Conservation (phyloP, 2,888 invertebrate species). For the Agrotis clavis region DNA sequence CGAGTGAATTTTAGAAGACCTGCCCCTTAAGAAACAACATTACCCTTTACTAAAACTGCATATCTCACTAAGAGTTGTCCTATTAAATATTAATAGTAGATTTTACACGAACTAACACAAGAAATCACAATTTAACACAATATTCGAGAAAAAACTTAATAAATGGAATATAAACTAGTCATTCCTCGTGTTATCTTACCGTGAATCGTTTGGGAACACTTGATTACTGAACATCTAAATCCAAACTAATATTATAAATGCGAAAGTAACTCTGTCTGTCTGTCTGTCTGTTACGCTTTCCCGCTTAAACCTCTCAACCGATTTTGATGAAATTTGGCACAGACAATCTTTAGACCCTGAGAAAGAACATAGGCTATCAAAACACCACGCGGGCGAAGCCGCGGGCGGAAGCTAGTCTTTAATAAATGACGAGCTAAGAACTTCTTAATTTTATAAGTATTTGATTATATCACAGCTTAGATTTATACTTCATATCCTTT, state of each 20-base stretch:
- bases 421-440: background rate
- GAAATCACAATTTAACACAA: constrained; percentile 11
- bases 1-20: no score
- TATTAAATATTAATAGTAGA: constrained; percentile 14
- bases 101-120: background rate
- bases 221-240: no score
- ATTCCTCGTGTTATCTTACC: constrained; percentile 1
- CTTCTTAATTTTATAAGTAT: background rate
- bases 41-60: constrained; percentile 23
- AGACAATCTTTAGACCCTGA: no score
- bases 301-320: no score
- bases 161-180: constrained; percentile 5
- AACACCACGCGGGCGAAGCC: no score
- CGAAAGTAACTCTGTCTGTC: no score
- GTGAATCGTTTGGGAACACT: background rate
- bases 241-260: no score
- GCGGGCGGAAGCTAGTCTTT: no score
- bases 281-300: no score
- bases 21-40: constrained; percentile 15
- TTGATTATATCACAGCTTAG: constrained; percentile 30
- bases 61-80: constrained; percentile 8
- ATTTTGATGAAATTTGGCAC: no score
- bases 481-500: constrained; percentile 70
- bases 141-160: constrained; percentile 2
- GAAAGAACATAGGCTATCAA: no score